Conservation (phyloP, 2,113 vertebrate genomes). For the Cyphotilapia sp. region DNA sequence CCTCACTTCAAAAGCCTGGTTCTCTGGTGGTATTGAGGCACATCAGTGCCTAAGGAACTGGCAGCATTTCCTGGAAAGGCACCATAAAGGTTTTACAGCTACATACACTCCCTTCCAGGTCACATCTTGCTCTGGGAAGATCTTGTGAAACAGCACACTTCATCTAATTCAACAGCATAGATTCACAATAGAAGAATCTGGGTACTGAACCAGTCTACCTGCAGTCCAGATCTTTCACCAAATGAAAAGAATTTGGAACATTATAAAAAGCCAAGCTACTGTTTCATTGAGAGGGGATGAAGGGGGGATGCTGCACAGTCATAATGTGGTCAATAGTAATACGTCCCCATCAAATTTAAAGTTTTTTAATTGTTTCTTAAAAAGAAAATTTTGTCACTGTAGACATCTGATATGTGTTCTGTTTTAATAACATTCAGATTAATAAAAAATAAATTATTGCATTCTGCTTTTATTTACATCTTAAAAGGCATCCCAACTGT, state of each 20-base stretch:
- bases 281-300: background rate
- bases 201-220: background rate
- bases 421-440: background rate
- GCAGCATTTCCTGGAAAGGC: background rate
- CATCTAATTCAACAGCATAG: rapidly evolving
- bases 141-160: background rate
- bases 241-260: background rate
- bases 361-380: background rate
- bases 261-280: background rate
- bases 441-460: background rate
- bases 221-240: background rate
- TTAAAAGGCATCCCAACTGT: background rate
- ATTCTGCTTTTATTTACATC: background rate
- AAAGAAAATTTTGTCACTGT: rapidly evolving
- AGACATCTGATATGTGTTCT: background rate
- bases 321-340: background rate
- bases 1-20: background rate
- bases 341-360: background rate
- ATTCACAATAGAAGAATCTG: background rate
- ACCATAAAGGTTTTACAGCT: background rate
- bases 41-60: background rate
- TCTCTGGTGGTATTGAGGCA: background rate
- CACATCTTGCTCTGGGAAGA: background rate
- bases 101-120: background rate
- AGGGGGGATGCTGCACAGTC: rapidly evolving